phyloP scores from a whole-genome alignment of 2,113 vertebrate species.

The crab-eating macaque (Macaca fascicularis) region T2T-MFA8v1.1 NC_088392.1:79662501-79663000 shows the following conservation, averaged over 20 bases:
- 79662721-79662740: background rate
- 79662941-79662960: background rate
- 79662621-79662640: constrained; percentile 33
- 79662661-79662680: background rate
- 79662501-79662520: constrained; percentile 67
- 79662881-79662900: background rate
- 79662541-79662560: constrained; percentile 45
- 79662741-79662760: background rate
- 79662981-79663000: background rate
- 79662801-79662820: background rate
- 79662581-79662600: constrained; percentile 46
- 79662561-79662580: constrained; percentile 73
- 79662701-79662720: background rate
- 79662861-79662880: background rate
- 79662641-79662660: background rate
- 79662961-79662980: background rate
- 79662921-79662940: background rate
- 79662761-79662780: background rate
- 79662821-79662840: background rate
- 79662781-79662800: constrained; percentile 13
- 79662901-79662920: background rate
- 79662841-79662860: background rate
- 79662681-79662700: background rate
- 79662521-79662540: constrained; percentile 59
- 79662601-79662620: background rate